Base-by-base conservation (phyloP, 1,140 invertebrate species). In the Polyergus mexicanus region DNA sequence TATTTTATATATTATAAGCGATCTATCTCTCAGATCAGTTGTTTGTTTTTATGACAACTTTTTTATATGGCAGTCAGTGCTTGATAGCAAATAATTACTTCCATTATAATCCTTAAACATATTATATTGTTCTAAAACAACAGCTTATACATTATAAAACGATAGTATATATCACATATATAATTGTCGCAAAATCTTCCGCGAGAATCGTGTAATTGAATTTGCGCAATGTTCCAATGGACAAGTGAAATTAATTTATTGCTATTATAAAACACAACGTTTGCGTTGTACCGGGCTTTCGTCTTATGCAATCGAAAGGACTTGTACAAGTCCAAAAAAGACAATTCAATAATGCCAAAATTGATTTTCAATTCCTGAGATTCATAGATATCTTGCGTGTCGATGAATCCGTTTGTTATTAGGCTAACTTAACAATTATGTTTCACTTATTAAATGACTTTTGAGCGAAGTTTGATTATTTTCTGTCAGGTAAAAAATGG, bases 391-490 rank as follows among this genome's bases (percentile, higher is more conserved):
- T 81, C 44, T 71, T 54, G n/a, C 28, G 19, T 51, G 22, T 62
- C 47, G 68, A 81, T 86, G 85, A 51, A 51, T 83, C 62, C 63
- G 78, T 87, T 88, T 62, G 83, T 72, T 62, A 90, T 91, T 91
- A 91, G 69, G 75, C 90, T 92, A 92, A 90, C 83, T 91, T 92
- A 92, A 88, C 41, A 68, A 58, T 88, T 91, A 92, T 81, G 32
- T 89, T 63, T 84, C 76, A 91, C 87, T 89, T 92, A 91, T 92
- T 75, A 93, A 93, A 93, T 91, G 86, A 87, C 63, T 90, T 90
- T 92, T 93, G 92, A 94, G 92, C 91, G 89, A 92, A 89, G 89
- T 93, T 93, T 94, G 92, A 93, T 94, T 94, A 90, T 92, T 93
- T 84, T 44, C 72, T 87, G 66, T 90, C 83, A 86, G 83, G 86